phyloP scores from a whole-genome alignment of 92 coral and sea anemone genomes.

The Zoanthus sansibaricus region DNA sequence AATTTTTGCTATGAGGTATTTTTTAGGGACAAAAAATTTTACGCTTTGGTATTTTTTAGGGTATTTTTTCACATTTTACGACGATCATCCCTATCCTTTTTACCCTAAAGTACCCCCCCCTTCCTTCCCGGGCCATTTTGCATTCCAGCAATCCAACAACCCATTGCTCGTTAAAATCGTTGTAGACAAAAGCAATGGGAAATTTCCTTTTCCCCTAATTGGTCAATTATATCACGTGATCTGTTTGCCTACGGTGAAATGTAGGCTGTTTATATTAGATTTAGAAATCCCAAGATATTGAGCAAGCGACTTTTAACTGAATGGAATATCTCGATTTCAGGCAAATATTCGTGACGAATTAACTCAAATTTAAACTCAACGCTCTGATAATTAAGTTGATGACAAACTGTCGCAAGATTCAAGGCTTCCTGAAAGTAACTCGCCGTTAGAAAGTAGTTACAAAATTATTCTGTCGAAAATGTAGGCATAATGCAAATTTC shows the following conservation, averaged over 20 bases:
- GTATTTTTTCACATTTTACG: no score
- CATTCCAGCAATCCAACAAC: constrained; percentile 26
- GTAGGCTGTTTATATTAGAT: constrained; percentile 16
- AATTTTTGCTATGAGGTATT: no score
- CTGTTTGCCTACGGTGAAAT: constrained; percentile 33
- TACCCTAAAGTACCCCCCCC: no score
- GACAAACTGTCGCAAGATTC: neutral
- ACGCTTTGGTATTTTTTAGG: no score
- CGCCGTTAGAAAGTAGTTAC: constrained; percentile 8
- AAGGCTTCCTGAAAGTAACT: neutral
- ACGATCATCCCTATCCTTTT: no score
- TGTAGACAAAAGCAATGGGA: constrained; percentile 25
- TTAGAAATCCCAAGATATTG: constrained; percentile 38
- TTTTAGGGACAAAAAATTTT: no score
- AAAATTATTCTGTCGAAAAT: constrained; percentile 30
- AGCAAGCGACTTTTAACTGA: constrained; percentile 37
- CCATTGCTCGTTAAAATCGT: constrained; percentile 39
- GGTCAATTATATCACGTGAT: constrained; percentile 32
- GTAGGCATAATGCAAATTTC: constrained; percentile 51
- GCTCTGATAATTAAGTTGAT: constrained; percentile 7
- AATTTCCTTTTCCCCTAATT: constrained; percentile 9
- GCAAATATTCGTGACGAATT: constrained; percentile 49
- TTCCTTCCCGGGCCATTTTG: constrained; percentile 2
- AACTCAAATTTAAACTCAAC: constrained; percentile 12
- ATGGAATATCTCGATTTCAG: constrained; percentile 34